Base-by-base conservation (phyloP, 2,888 invertebrate species). In the Linyphia triangularis region DNA sequence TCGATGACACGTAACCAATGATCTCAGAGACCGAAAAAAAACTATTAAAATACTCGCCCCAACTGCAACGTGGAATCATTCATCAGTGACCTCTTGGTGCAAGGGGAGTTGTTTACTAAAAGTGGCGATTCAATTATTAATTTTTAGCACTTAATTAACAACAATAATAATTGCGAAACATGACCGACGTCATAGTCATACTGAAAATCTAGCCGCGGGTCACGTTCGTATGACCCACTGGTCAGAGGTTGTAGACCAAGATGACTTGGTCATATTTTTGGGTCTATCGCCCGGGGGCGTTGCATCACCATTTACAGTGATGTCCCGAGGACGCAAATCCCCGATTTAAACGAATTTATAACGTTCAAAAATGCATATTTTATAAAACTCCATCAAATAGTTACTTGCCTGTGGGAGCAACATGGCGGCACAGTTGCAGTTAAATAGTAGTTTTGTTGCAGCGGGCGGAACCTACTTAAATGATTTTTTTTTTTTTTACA, bases 381-480 rank as follows among this genome's bases (percentile, higher is more conserved):
- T 40, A 43, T 61, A 30, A 77, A 37, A 59, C 77, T 37, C 77
- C 63, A 51, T 63, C 37, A 77, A 77, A 63, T 63, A 59, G 40
- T 61, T 77, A 77, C 77, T 77, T 77, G 77, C 77, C 77, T 77
- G 77, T 33, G 37, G 63, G 77, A 77, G 61, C 77, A 77, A 77
- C 77, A 77, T 77, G 77, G 59, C 77, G 77, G 37, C 37, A 77
- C 77, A 37, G 77, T 77, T 77, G 24, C 59, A 77, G 77, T 77
- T 77, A 77, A 63, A 7, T 24, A 7, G 13, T 37, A 10, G 33
- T 40, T 61, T 24, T 40, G 70, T 19, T 10, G 70, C 26, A 70
- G 43, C 43, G 43, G 43, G 24, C n/a, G 26, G 40, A 13, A 13
- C 24, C 26, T 9, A 65, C 30, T 65, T 30, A n/a, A n/a, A n/a